Evolutionary conservation across 1,140 invertebrate genomes (phyloP).

Genomic region (Achroia grisella): DNA sequence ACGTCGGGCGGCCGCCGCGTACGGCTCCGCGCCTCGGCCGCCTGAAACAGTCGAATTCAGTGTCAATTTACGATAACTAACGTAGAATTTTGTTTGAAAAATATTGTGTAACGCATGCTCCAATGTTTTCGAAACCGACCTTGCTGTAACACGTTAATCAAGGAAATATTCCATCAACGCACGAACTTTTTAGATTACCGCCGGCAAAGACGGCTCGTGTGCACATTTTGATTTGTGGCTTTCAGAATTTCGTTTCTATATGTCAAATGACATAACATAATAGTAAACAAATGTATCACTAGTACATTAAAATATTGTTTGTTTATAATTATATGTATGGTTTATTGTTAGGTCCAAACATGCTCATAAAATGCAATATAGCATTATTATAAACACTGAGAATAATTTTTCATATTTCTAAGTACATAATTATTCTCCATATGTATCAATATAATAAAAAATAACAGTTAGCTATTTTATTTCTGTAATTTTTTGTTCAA

Average conservation of each 20-base stretch:
- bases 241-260: neutral
- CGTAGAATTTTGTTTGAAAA: slow-evolving; percentile 9
- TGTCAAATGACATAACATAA: neutral
- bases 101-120: slow-evolving; percentile 57
- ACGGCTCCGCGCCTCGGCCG: slow-evolving; percentile 22
- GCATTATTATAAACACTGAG: too few relatives aligned
- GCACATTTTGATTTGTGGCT: neutral
- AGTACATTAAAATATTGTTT: too few relatives aligned
- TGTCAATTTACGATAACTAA: slow-evolving; percentile 4
- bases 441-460: too few relatives aligned
- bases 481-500: too few relatives aligned
- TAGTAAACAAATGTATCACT: neutral
- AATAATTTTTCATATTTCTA: too few relatives aligned
- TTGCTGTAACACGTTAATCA: slow-evolving; percentile 28
- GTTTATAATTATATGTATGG: too few relatives aligned
- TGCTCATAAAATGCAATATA: too few relatives aligned
- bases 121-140: slow-evolving; percentile 47
- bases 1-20: slow-evolving; percentile 37
- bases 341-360: too few relatives aligned
- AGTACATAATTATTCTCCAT: too few relatives aligned
- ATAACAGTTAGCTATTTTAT: too few relatives aligned
- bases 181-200: slow-evolving; percentile 1
- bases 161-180: slow-evolving; percentile 25
- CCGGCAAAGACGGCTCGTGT: neutral
- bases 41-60: slow-evolving; percentile 15